Evolutionary conservation across 2,113 vertebrate species (phyloP), one percentile per base, ranked within the genome.

Genomic region (Melanostigma gelatinosum): DNA sequence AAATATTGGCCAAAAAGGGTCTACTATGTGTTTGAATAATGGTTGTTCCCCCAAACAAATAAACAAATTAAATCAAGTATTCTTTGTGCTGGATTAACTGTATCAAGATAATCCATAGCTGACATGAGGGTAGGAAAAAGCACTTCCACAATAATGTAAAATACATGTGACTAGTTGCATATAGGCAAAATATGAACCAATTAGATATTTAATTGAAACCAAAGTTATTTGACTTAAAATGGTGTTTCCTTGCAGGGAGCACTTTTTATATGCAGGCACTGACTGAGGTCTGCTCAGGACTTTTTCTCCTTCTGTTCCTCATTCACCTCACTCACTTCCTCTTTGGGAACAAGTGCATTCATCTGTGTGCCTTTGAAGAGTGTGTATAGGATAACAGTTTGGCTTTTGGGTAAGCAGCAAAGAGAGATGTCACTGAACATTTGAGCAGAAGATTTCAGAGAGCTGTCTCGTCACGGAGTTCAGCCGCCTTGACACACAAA

Each of bases 351-450:
- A 38, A 15, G 50, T 18, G 44, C 75, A 54, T 81, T 77, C 15
- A 55, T 68, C 77, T 74, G 42, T 36, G 36, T 48, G 29, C 46
- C 52, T 83, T 78, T 80, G 72, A 80, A 72, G 69, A 75, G 75
- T 66, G 54, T 20, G 40, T 42, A 29, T 55, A 40, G 44, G 64
- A 79, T 62, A 79, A 84, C 46, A 74, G 67, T 58, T 85, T 72
- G 69, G 46, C 42, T 77, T 77, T 66, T 80, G 72, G 62, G 48
- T 81, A 42, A 70, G 57, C 74, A 32, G 71, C 54, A 80, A 77
- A 86, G 54, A 83, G 67, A 82, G 63, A 81, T 72, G 72, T 84
- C 82, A 75, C 57, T 22, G 36, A 88, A 78, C 72, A 86, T 87
- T 72, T 84, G 42, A 85, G 70, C 27, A 16, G 50, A 36, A 79